These are phyloP conservation scores for Eurosta solidaginis DNA, from an alignment of 1,140 invertebrate genomes.

Conservation along the genomic window DNA sequence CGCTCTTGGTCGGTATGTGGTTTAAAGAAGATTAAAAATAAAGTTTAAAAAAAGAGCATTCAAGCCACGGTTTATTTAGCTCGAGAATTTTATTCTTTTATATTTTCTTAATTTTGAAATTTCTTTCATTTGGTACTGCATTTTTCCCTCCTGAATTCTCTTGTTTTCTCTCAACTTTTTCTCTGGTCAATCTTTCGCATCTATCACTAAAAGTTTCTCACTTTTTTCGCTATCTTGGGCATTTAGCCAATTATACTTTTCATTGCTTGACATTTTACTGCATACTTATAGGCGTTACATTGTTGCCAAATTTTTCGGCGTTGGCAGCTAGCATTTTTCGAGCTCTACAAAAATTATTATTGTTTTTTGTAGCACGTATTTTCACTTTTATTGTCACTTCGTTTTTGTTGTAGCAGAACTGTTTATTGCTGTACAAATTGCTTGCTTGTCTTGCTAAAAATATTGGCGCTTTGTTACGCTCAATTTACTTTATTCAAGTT, in stretches of 20 bases:
- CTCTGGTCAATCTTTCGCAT: too few species aligned
- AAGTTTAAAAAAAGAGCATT: too few species aligned
- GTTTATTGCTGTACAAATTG: background rate
- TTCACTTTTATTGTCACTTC: background rate
- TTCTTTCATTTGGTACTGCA: too few species aligned
- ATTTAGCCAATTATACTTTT: constrained; percentile 20
- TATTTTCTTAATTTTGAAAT: too few species aligned
- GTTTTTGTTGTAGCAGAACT: background rate
- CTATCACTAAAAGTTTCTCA: too few species aligned
- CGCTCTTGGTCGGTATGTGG: too few species aligned
- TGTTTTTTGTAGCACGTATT: background rate
- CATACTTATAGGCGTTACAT: constrained; percentile 6
- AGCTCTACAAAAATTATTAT: background rate
- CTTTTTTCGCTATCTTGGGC: constrained; percentile 39
- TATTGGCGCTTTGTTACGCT: background rate
- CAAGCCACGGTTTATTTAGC: too few species aligned
- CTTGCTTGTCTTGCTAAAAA: background rate
- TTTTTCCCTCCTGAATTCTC: too few species aligned
- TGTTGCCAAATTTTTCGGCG: constrained; percentile 3
- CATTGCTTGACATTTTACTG: constrained; percentile 31
- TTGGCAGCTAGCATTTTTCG: background rate
- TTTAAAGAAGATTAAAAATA: too few species aligned
- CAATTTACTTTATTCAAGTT: background rate
- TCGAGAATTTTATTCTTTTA: too few species aligned
- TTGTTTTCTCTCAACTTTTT: too few species aligned